Evolutionary conservation across 2,888 invertebrate genomes (phyloP), one percentile per base, ranked within the genome.

Genomic region (Metellina segmentata): DNA sequence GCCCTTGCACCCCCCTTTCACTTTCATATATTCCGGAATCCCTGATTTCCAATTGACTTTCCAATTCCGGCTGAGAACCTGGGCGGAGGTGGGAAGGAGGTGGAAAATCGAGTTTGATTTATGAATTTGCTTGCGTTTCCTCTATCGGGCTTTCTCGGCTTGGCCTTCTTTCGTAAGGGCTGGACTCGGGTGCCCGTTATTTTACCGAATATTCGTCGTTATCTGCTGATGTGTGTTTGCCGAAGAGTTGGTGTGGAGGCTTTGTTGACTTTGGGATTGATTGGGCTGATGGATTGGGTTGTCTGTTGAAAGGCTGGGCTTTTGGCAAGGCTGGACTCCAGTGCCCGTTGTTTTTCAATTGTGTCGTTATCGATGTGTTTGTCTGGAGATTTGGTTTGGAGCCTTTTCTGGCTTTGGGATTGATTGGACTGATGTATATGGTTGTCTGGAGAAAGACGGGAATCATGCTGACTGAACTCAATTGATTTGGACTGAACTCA

Each of bases 41-140:
- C 88, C 85, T 70, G 89, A 90, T 82, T 86, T 91, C 91, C 91
- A 91, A 91, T 91, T 91, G 91, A 87, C 91, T 91, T 91, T 91
- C 77, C 81, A 70, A 74, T 81, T 90, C 89, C 75, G 49, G 74
- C 13, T 53, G 34, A n/a, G 75, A 20, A 52, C 11, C 7, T 11
- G 71, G 34, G 20, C n/a, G 74, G 49, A 19, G 20, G 34, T 34
- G 34, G 34, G 87, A 48, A 20, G 61, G 85, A 48, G 16, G 20
- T n/a, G 70, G 81, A 71, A 88, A 81, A 81, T 81, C 69, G 88
- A 70, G 77, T 91, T 91, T 91, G 91, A 91, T 91, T 91, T 91
- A 88, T 78, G 52, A 79, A 78, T 79, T 79, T 51, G 71, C 20
- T 69, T 48, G 70, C 20, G 48, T 77, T 34, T 34, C 34, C 34